A percentile compares a stretch with the other conserved stretches of the same genome.
Conservation (phyloP, 2,113 vertebrate species). For the Hirundichthys speculiger region DNA sequence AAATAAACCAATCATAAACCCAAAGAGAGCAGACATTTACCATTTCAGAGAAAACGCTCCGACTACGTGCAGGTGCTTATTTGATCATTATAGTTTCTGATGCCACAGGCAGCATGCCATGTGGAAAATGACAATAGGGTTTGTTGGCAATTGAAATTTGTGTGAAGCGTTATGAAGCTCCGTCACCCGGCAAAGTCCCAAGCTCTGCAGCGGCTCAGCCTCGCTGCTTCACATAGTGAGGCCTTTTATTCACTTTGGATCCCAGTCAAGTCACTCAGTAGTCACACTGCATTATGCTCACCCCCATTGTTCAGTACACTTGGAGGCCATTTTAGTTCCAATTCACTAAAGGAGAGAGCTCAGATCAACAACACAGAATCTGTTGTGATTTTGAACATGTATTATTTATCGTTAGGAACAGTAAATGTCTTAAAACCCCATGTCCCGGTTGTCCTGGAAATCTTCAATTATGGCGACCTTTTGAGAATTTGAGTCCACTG, state of each 20-base stretch:
- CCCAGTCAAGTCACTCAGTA: conserved; percentile 81
- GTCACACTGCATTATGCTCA: conserved; percentile 80
- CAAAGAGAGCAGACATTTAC: background rate
- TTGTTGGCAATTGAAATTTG: conserved; percentile 74
- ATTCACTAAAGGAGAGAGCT: conserved; percentile 70
- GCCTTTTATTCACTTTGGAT: conserved; percentile 81
- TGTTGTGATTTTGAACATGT: conserved; percentile 52
- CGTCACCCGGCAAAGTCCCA: conserved; percentile 72
- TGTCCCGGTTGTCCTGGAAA: conserved; percentile 3
- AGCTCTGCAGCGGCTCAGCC: conserved; percentile 74
- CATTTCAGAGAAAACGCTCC: background rate
- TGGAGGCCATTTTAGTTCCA: conserved; percentile 81
- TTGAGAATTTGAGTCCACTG: background rate
- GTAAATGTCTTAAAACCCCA: conserved; percentile 21
- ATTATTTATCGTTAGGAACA: conserved; percentile 47
- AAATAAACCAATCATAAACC: background rate
- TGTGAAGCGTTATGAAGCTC: conserved; percentile 69
- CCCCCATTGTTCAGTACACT: conserved; percentile 79
- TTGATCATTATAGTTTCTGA: conserved; percentile 51
- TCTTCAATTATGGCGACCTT: background rate
- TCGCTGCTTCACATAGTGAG: conserved; percentile 74
- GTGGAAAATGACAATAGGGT: conserved; percentile 66
- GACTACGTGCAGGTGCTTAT: conserved; percentile 29
- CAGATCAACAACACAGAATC: conserved; percentile 63
- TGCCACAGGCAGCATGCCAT: conserved; percentile 37